phyloP scores from a whole-genome alignment of 2,113 vertebrate genomes.

The Reinhardtius hippoglossoides region DNA sequence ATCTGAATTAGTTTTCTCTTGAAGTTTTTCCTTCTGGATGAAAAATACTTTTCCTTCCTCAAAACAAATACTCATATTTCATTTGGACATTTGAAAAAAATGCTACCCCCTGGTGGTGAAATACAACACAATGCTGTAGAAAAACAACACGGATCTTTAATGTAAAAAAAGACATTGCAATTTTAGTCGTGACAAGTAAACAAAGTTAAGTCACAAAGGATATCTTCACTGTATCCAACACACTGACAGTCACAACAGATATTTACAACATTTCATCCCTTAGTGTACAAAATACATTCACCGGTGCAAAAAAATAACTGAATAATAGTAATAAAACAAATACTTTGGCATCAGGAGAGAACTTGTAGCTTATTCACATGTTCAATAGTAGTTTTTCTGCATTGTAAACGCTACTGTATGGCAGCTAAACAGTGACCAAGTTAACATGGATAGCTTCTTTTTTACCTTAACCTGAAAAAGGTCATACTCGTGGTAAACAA shows the following conservation, averaged over 20 bases:
- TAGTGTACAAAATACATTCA: conserved; percentile 51
- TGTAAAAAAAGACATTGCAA: conserved; percentile 17
- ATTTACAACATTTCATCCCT: conserved; percentile 15
- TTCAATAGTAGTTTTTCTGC: conserved; percentile 18
- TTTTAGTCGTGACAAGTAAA: conserved; percentile 3
- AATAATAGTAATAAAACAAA: conserved; percentile 14
- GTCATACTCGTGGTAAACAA: too few relatives aligned
- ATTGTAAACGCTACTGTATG: background rate
- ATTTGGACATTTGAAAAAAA: conserved; percentile 25
- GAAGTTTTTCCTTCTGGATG: background rate
- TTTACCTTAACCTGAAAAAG: too few relatives aligned
- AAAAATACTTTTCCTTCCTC: background rate
- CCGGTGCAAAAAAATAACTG: conserved; percentile 3
- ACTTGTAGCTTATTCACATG: conserved; percentile 51
- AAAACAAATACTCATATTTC: background rate
- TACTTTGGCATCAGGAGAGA: conserved; percentile 64
- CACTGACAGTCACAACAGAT: background rate
- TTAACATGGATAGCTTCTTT: too few relatives aligned
- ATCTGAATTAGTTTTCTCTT: background rate
- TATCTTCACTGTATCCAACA: background rate
- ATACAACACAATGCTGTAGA: background rate
- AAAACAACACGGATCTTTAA: conserved; percentile 32
- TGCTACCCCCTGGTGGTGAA: conserved; percentile 57
- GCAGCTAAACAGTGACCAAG: background rate
- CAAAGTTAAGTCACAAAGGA: background rate